Evolutionary conservation across 2,113 vertebrate species (phyloP).

Genomic region (Caracal caracal): DNA sequence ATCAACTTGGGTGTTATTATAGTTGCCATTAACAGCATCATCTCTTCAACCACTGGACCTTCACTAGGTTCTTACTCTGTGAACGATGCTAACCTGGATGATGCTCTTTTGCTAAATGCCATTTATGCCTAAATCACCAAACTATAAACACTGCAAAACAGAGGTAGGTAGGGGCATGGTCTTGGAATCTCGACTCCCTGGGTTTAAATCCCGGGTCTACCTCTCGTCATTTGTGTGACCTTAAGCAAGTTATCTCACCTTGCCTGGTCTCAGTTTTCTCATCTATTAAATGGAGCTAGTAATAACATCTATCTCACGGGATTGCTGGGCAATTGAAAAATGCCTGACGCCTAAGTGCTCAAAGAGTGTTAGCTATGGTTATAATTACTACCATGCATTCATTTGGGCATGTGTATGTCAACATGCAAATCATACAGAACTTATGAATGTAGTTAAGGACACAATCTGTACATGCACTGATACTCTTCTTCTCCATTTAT

Average conservation of each 20-base stretch:
- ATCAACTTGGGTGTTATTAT: neutral
- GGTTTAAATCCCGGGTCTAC: neutral
- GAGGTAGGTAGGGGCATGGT: neutral
- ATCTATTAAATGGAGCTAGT: neutral
- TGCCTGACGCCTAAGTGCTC: neutral
- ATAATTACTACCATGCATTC: neutral
- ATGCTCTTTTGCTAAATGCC: neutral
- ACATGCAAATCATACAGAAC: neutral
- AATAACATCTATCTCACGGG: neutral
- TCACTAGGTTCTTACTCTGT: neutral
- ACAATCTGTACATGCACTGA: neutral
- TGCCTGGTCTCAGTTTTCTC: neutral
- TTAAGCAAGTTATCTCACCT: neutral
- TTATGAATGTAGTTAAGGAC: neutral
- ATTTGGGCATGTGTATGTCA: neutral
- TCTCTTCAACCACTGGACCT: neutral
- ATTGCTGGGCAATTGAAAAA: constrained; percentile 4
- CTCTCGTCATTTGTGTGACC: neutral
- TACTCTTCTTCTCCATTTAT: neutral
- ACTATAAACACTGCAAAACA: neutral
- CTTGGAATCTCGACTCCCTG: neutral
- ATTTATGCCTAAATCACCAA: neutral
- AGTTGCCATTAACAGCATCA: neutral
- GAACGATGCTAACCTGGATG: neutral
- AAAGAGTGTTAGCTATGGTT: neutral